phyloP scores from a whole-genome alignment of 2,797 vertebrate genomes.

The Rousettus madagascariensis region DNA sequence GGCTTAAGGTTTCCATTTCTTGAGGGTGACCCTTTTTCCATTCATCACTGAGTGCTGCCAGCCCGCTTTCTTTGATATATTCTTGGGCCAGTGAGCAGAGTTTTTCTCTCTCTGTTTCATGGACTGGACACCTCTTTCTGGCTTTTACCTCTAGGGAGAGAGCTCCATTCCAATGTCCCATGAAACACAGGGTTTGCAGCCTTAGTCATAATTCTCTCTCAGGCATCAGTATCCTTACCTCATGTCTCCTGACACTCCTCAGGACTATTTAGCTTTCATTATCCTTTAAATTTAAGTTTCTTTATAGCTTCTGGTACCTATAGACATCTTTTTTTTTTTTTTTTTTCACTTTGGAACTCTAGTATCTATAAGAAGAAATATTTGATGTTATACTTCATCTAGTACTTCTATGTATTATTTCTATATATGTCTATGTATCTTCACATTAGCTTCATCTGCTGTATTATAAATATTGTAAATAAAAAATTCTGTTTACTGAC shows the following conservation, averaged over 20 bases:
- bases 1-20: not conserved
- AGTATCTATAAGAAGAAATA: not conserved
- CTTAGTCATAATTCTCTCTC: not conserved
- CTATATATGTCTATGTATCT: not conserved
- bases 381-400: not conserved
- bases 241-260: not conserved
- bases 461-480: not conserved
- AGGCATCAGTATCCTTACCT: not conserved
- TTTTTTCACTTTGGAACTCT: not conserved
- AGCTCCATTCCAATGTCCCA: not conserved
- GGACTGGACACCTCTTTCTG: not conserved
- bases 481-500: slow-evolving; percentile 24
- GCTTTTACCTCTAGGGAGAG: not conserved
- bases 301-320: not conserved
- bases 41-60: not conserved
- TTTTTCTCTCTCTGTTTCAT: not conserved
- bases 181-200: not conserved
- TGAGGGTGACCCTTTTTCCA: not conserved
- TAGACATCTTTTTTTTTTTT: not conserved
- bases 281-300: not conserved
- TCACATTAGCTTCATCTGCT: not conserved
- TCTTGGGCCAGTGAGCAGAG: not conserved
- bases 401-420: not conserved
- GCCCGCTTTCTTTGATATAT: not conserved
- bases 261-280: not conserved